phyloP scores from a whole-genome alignment of 2,888 invertebrate species.

The Callyntrura guangdongensis region DNA sequence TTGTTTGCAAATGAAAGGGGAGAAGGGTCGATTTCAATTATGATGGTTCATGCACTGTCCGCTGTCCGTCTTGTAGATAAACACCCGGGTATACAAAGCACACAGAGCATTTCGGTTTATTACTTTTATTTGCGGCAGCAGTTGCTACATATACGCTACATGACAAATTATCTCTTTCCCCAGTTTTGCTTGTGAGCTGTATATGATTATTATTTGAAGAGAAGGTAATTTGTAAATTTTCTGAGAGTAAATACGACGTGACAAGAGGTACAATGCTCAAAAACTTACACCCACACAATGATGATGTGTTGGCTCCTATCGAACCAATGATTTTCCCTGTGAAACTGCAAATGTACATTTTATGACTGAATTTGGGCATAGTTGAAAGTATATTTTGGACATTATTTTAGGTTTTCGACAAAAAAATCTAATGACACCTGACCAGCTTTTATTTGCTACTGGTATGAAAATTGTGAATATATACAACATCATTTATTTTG shows the following conservation, averaged over 20 bases:
- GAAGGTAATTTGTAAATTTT: constrained; percentile 53
- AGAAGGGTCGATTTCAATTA: constrained; percentile 75
- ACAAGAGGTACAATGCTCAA: not conserved
- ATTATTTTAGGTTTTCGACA: not conserved
- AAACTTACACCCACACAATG: not conserved
- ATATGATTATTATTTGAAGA: constrained; percentile 36
- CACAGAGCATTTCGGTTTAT: not conserved
- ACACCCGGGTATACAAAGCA: not conserved
- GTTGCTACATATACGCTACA: not conserved
- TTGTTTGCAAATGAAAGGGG: constrained; percentile 69
- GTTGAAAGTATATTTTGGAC: not conserved
- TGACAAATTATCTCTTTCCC: constrained; percentile 66
- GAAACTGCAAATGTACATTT: not conserved
- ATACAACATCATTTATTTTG: constrained; percentile 12
- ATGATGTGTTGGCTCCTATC: not conserved
- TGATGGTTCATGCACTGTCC: constrained; percentile 54
- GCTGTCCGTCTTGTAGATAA: constrained; percentile 53
- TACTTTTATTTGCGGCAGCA: constrained; percentile 2
- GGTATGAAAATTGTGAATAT: constrained; percentile 2
- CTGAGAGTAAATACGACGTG: constrained; percentile 38
- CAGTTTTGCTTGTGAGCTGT: not conserved
- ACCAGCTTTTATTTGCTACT: not conserved
- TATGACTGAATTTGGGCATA: too few species aligned
- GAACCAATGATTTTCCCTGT: not conserved
- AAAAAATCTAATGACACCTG: not conserved